Percentiles rank a stretch among this genome's conserved stretches.
These are phyloP conservation scores for Arion vulgaris DNA, from an alignment of 1,140 invertebrate species.

Conservation along the genomic window DNA sequence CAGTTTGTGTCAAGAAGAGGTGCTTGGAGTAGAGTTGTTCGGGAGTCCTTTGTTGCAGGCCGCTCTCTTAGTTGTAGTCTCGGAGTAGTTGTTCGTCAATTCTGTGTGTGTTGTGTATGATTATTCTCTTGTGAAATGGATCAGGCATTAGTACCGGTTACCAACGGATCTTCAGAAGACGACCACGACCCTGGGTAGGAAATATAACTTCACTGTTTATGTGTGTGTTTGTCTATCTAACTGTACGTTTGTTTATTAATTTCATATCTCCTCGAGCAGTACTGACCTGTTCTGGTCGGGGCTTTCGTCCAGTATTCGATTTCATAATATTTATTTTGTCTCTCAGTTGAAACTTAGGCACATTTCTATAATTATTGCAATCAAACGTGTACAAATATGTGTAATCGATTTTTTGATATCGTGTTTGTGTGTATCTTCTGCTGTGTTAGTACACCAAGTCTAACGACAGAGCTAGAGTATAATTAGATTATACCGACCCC, in stretches of 20 bases:
- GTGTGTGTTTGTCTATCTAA: too few species aligned
- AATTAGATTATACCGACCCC: neutral
- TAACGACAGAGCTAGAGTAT: neutral
- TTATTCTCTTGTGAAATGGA: slow-evolving; percentile 20
- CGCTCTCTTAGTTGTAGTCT: slow-evolving; percentile 33
- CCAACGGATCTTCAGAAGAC: slow-evolving; percentile 25
- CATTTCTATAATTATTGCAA: neutral
- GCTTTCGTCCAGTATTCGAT: neutral
- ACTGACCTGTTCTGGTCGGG: too few species aligned
- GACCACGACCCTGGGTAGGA: slow-evolving; percentile 33
- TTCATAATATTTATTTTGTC: neutral
- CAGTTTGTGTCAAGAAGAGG: slow-evolving; percentile 11
- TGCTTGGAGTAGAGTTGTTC: slow-evolving; percentile 16
- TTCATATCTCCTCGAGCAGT: neutral
- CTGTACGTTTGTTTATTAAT: neutral
- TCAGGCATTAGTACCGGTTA: slow-evolving; percentile 31
- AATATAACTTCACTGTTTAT: neutral
- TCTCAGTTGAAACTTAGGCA: neutral
- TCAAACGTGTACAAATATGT: neutral
- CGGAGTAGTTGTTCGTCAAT: slow-evolving; percentile 21
- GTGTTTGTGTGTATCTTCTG: neutral
- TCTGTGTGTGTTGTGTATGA: slow-evolving; percentile 32
- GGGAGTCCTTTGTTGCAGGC: slow-evolving; percentile 27
- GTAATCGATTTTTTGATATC: neutral
- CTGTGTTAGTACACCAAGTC: neutral